Evolutionary conservation across 2,888 invertebrate genomes (phyloP), one percentile per base, ranked within the genome.

Genomic region (Pseudolycoriella hygida): DNA sequence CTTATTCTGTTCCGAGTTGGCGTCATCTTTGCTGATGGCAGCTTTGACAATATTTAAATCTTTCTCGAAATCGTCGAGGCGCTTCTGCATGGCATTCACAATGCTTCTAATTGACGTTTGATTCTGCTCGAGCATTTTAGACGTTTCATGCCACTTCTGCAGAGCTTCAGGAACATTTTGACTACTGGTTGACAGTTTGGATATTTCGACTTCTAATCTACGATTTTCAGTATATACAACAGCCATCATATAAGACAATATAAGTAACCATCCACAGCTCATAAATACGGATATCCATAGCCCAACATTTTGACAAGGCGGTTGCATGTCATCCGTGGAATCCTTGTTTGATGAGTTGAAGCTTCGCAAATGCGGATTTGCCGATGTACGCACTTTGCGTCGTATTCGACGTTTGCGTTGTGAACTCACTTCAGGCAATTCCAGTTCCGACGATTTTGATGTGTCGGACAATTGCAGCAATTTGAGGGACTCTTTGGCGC

Each of bases 131-230:
- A 82, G 64, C 53, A 74, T 75, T 56, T 74, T 75, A 10, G 78
- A 74, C 5, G 77, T 69, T 11, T 79, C 75, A 58, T 82, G 80
- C 60, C 78, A 82, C 56, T 75, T 69, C 61, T 82, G 81, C 43
- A 82, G 60, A 2, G 74, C 76, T 57, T 80, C 80, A 43, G 76
- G 77, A 51, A 80, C 74, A 48, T 74, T 73, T 59, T 74, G 74
- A 60, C 74, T 80, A 56, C 76, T 77, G 48, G 77, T 77, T 62
- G 74, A 66, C 56, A 81, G 11, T 34, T 34, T 34, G 15, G n/a
- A 3, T 11, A 52, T 47, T 50, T 50, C 48, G 45, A 48, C 42
- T 49, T 50, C 48, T 31, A 52, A 32, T 19, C 50, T 46, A 38
- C 43, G 43, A 47, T 50, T 50, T 43, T 51, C 52, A 17, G 49